These are phyloP conservation scores for Drosophila athabasca DNA, from an alignment of 1,140 invertebrate genomes.

Conservation along the genomic window DNA sequence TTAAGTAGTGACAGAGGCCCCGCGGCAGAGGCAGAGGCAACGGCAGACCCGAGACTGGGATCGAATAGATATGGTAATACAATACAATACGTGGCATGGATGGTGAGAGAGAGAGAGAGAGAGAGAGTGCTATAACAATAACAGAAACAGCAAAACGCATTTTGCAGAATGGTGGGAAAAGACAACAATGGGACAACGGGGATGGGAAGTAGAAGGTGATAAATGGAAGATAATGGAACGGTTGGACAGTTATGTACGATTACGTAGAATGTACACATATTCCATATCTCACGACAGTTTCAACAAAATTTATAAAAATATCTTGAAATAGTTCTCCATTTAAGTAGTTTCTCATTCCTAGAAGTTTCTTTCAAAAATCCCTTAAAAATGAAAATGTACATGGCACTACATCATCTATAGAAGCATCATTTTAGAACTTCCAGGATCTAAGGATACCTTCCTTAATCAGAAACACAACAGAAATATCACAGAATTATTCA, in stretches of 20 bases:
- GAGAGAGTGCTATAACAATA: constrained; percentile 36
- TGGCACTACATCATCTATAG: no score
- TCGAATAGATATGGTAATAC: constrained; percentile 51
- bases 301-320: not conserved
- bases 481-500: no score
- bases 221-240: constrained; percentile 33
- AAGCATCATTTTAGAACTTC: no score
- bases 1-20: constrained; percentile 34
- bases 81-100: constrained; percentile 15
- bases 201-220: constrained; percentile 37
- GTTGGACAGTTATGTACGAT: constrained; percentile 14
- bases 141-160: constrained; percentile 31
- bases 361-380: no score
- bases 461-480: no score
- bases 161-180: constrained; percentile 45
- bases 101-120: no score
- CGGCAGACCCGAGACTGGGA: constrained; percentile 7
- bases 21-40: no score
- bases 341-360: no score
- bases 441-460: no score
- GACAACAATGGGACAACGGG: constrained; percentile 28
- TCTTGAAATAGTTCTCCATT: no score
- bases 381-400: no score
- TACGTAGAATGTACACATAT: no score
- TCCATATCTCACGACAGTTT: not conserved